Evolutionary conservation across 2,113 vertebrate species (phyloP).

Genomic region (Osmerus eperlanus): DNA sequence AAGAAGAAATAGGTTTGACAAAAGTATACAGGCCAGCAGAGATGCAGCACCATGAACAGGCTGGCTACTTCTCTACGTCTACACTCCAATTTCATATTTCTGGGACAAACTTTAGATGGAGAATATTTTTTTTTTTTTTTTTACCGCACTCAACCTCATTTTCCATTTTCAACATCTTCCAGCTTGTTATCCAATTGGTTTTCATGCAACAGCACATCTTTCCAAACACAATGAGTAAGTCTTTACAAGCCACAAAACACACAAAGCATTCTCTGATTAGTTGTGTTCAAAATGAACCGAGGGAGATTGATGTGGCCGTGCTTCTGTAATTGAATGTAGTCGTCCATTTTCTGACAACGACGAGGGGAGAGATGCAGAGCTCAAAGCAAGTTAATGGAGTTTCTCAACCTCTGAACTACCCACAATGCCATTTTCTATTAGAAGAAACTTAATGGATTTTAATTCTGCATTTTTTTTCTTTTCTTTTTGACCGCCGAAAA

Average conservation of each 20-base stretch:
- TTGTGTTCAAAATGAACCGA: no score
- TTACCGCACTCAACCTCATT: conserved; percentile 38
- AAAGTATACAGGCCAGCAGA: neutral
- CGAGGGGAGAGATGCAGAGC: neutral
- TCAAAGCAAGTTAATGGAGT: conserved; percentile 8
- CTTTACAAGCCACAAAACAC: no score
- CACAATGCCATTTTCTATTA: neutral
- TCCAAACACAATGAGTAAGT: no score
- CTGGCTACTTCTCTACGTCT: neutral
- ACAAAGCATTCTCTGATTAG: no score
- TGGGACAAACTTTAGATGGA: conserved; percentile 20
- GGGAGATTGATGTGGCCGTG: neutral
- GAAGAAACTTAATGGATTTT: neutral
- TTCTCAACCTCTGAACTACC: conserved; percentile 10
- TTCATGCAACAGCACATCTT: no score
- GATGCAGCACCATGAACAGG: neutral
- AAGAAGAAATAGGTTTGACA: neutral
- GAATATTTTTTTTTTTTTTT: no score
- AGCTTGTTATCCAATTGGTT: neutral
- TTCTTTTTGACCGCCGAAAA: neutral
- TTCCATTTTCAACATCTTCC: conserved; percentile 34
- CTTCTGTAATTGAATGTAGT: neutral
- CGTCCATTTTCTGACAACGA: neutral
- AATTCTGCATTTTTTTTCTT: neutral
- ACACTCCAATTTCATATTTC: conserved; percentile 11